Evolutionary conservation across 2,888 invertebrate species (phyloP), one percentile per base, ranked within the genome.

Genomic region (Acanthosoma haemorrhoidale): DNA sequence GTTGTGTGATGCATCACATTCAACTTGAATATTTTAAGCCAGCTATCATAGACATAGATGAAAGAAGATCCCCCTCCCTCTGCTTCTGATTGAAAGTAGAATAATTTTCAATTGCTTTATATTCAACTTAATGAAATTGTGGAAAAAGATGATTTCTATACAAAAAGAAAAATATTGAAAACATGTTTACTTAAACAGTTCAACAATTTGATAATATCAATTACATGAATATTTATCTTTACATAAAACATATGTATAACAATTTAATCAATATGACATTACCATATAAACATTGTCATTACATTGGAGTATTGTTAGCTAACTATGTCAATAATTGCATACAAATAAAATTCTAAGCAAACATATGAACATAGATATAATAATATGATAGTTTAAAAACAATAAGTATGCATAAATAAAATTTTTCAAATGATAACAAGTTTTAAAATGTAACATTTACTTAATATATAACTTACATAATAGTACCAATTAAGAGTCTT

Each of bases 401-500:
- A 25, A 51, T 25, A 51, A n/a, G n/a, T 25, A 51, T 51, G 25
- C 25, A 51, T 51, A n/a, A 51, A 51, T 51, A 51, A 51, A 51
- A 51, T 51, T 51, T 51, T 25, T 25, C 51, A 51, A 13, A n/a
- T 21, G 29, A 36, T 36, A 61, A 61, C 61, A 61, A 36, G 34
- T 61, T 38, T 36, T 61, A 34, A 13, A 61, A 61, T 36, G 1
- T 61, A 21, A 34, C 15, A 1, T 38, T n/a, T 38, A 21, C 21
- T 18, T 61, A 61, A 36, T 25, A 61, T 13, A 51, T 51, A 25
- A 51, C 21, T 25, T 36, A 61, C n/a, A 61, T 36, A 34, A 61
- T 8, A 60, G 60, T 36, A 36, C 21, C 21, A 36, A 61, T 36
- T 38, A 36, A 15, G 8, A 38, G 16, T 61, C 38, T 21, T 38